Evolutionary conservation across 2,797 vertebrate species (phyloP), one percentile per base, ranked within the genome.

Genomic region (Epinephelus awoara): DNA sequence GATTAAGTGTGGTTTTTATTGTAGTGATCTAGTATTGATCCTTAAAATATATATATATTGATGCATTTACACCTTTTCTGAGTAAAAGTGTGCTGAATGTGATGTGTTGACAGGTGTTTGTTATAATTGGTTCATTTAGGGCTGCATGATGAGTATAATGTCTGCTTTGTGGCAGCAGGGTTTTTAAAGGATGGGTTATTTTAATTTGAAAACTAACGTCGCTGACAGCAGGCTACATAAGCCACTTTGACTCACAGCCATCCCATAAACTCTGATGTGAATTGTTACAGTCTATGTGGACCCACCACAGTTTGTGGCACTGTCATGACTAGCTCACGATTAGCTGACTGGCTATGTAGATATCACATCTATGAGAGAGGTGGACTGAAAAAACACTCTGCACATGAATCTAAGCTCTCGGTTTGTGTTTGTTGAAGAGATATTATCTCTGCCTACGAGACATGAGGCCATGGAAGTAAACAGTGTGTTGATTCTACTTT

Each of bases 241-340:
- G n/a, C 27, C 19, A 0, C 27, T 0, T 15, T 34, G 7, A 29
- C 2, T 6, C 4, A 0, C 21, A 2, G 5, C 59, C 25, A 9
- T 27, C 15, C 4, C 23, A 4, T 27, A 18, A 63, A 27, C 42
- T 18, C 21, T 63, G 29, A n/a, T 4, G 58, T 61, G 62, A 44
- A 59, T 42, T 10, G n/a, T 44, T 61, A 8, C 12, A 12, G 38
- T 61, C 0, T n/a, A 21, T 21, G 21, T 6, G 0, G 38, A 40
- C 40, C 34, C 12, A 14, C 54, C 7, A 15, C 54, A 17, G 52
- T 55, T 55, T 55, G 27, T 46, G 44, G 44, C 13, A 15, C 14
- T 46, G 44, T 46, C 44, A 46, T 15, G 3, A 15, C 14, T 46
- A 23, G 23, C 23, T 23, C 23, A 23, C 23, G 23, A 29, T 29